Evolutionary conservation across 2,113 vertebrate species (phyloP).

Genomic region (Erpornis zantholeuca): DNA sequence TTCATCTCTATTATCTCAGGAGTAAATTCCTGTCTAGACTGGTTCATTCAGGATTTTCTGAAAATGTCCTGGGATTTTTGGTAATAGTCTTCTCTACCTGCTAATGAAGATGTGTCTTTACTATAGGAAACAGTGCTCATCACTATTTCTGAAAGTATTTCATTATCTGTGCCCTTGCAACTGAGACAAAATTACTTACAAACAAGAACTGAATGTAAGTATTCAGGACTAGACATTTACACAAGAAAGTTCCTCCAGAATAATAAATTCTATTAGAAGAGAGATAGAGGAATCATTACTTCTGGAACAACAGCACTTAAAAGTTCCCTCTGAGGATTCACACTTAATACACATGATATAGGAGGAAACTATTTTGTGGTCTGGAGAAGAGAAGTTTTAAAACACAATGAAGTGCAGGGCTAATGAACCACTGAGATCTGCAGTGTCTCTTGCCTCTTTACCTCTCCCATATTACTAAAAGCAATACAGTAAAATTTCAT

Average conservation of each 20-base stretch:
- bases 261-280: background rate
- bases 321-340: background rate
- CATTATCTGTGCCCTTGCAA: background rate
- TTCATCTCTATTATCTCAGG: background rate
- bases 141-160: background rate
- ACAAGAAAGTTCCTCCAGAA: background rate
- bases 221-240: background rate
- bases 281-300: background rate
- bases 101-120: background rate
- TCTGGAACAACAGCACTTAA: background rate
- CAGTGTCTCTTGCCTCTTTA: conserved; percentile 28
- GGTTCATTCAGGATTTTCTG: background rate
- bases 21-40: background rate
- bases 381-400: conserved; percentile 12
- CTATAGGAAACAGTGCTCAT: background rate
- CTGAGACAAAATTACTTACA: background rate
- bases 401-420: background rate
- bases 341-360: background rate
- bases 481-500: background rate
- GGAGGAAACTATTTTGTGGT: conserved; percentile 4
- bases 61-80: background rate
- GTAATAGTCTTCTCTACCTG: background rate
- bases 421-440: conserved; percentile 7
- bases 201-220: background rate
- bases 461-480: background rate